Evolutionary conservation across 2,113 vertebrate species (phyloP).

Genomic region (Nycticebus coucang): DNA sequence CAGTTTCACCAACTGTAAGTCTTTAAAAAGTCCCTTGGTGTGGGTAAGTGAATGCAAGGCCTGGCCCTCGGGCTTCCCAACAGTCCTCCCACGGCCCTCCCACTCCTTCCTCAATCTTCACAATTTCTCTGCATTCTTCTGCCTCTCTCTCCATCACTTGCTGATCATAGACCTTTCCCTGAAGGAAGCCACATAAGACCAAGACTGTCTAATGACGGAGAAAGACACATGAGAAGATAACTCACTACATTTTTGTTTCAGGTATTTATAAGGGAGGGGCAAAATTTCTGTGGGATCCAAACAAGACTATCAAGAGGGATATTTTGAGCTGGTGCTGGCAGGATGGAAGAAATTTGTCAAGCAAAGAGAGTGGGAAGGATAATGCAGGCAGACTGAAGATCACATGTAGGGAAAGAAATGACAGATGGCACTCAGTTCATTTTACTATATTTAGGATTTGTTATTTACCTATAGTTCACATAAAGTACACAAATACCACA

Average conservation of each 20-base stretch:
- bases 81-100: not conserved
- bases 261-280: not conserved
- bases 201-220: not conserved
- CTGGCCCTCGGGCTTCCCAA: not conserved
- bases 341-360: not conserved
- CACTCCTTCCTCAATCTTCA: not conserved
- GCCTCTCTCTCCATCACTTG: not conserved
- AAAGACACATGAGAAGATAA: not conserved
- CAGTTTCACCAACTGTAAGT: not conserved
- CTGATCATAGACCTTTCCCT: not conserved
- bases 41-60: not conserved
- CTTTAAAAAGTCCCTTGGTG: not conserved
- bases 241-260: not conserved
- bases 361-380: not conserved
- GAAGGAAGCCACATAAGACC: not conserved
- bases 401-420: not conserved
- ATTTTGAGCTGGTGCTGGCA: not conserved
- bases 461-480: not conserved
- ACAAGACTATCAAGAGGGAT: not conserved
- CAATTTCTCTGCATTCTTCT: not conserved
- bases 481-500: not conserved
- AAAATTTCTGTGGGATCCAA: not conserved
- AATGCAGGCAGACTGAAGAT: rapidly evolving
- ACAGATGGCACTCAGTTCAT: not conserved
- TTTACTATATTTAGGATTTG: not conserved